Base-by-base conservation (phyloP, 2,113 vertebrate genomes). In the Aythya baeri region DNA sequence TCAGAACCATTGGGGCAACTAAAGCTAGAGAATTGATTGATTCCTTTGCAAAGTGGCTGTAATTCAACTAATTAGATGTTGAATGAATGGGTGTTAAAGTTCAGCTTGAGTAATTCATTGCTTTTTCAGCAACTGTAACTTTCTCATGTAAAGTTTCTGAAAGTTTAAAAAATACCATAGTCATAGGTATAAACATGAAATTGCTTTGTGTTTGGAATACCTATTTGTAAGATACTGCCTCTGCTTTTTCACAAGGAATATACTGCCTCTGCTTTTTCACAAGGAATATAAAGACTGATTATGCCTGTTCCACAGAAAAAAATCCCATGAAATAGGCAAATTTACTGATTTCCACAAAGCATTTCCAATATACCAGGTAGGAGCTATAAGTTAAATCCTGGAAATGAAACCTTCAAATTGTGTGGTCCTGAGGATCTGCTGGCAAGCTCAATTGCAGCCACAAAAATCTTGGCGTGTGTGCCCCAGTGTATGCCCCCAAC, bases 31-130 rank as follows among this genome's bases (percentile, higher is more conserved):
- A 97, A 98, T 96, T 97, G 97, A 98, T 98, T 97, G 97, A 98
- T 95, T 98, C 91, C 95, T 66, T 96, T 95, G 94, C 83, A 97
- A 97, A 96, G 89, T 97, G 94, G 57, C 66, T 97, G 85, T 97
- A 98, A 97, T 98, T 97, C 96, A 97, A 96, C 96, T 97, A 98
- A 98, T 98, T 97, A 97, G 91, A 96, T 97, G 96, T 96, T 97
- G 97, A 98, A 97, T 97, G 97, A 98, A 97, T 29, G 73, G 76
- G 66, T 98, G 96, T 98, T 97, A 97, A 97, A 98, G 97, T 98
- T 98, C 97, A 98, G 88, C 63, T 81, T 83, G 88, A 96, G 80
- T 96, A 96, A 98, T 96, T 97, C 96, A 97, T 95, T 96, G 94
- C 84, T 96, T 97, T 97, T 97, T 95, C 62, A 86, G 89, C 72